A percentile compares a stretch with the other conserved stretches of the same genome.
Conservation (phyloP, 2,888 invertebrate genomes). For the Tenodera sinensis region DNA sequence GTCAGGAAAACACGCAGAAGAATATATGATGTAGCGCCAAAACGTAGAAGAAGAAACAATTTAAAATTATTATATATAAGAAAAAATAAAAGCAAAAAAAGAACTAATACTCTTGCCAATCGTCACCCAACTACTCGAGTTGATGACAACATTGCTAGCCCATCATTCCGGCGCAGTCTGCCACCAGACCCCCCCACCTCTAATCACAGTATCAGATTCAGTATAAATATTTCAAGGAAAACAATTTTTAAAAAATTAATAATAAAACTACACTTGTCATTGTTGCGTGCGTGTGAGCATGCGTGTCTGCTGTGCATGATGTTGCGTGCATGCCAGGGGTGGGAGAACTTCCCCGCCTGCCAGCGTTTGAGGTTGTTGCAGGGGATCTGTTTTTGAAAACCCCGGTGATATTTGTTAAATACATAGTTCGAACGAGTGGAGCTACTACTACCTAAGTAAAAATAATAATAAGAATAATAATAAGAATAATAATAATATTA, state of each 20-base stretch:
- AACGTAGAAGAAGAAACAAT: slow-evolving; percentile 9
- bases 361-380: slow-evolving; percentile 28
- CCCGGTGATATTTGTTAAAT: slow-evolving; percentile 34
- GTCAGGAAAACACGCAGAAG: slow-evolving; percentile 25
- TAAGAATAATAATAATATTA: slow-evolving; percentile 23
- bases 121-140: slow-evolving; percentile 1
- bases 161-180: slow-evolving; percentile 23
- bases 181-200: neutral
- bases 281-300: slow-evolving; percentile 17
- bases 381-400: slow-evolving; percentile 30
- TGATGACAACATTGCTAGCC: slow-evolving; percentile 20
- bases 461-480: slow-evolving; percentile 9
- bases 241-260: neutral
- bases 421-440: slow-evolving; percentile 31
- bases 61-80: neutral
- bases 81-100: neutral
- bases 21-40: slow-evolving; percentile 26
- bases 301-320: neutral
- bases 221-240: neutral
- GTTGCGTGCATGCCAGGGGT: slow-evolving; percentile 25
- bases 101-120: slow-evolving; percentile 12
- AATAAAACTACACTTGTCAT: slow-evolving; percentile 15
- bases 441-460: slow-evolving; percentile 32
- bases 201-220: slow-evolving; percentile 5
- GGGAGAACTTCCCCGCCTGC: slow-evolving; percentile 25